A percentile compares a stretch with the other conserved stretches of the same genome.
Conservation (phyloP, 2,888 invertebrate species). For the Sarcophaga variegata region DNA sequence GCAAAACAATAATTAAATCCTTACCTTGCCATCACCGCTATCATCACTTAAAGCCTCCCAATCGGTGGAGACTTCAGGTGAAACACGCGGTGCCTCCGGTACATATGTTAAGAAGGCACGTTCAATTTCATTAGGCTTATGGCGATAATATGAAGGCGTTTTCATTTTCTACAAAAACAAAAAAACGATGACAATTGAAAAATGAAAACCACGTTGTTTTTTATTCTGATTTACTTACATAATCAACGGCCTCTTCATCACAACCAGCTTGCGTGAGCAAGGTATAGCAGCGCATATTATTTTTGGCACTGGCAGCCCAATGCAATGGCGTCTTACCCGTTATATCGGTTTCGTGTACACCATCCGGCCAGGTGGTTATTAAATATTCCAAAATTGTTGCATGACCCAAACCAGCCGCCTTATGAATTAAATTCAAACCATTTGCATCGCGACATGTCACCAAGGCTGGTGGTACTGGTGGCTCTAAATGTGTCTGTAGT, state of each 20-base stretch:
- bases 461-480: constrained; percentile 87
- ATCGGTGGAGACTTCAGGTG: constrained; percentile 86
- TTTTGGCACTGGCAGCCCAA: constrained; percentile 91
- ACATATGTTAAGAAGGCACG: constrained; percentile 86
- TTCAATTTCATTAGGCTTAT: constrained; percentile 89
- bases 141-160: constrained; percentile 90
- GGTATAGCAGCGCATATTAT: constrained; percentile 89
- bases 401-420: constrained; percentile 93
- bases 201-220: background rate
- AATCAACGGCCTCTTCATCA: constrained; percentile 91
- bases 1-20: constrained; percentile 5
- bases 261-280: constrained; percentile 91
- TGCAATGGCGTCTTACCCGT: constrained; percentile 94
- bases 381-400: constrained; percentile 89
- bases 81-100: constrained; percentile 91
- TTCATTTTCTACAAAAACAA: constrained; percentile 88
- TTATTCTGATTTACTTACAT: constrained; percentile 84
- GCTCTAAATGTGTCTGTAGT: constrained; percentile 85
- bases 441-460: constrained; percentile 90
- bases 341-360: constrained; percentile 87
- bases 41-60: constrained; percentile 83
- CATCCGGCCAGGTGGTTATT: constrained; percentile 86
- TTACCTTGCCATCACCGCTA: constrained; percentile 75
- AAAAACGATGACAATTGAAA: constrained; percentile 2
- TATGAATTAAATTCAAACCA: constrained; percentile 93